These are phyloP conservation scores for Echeneis naucrates DNA, from an alignment of 2,797 vertebrate genomes.

Conservation along the genomic window DNA sequence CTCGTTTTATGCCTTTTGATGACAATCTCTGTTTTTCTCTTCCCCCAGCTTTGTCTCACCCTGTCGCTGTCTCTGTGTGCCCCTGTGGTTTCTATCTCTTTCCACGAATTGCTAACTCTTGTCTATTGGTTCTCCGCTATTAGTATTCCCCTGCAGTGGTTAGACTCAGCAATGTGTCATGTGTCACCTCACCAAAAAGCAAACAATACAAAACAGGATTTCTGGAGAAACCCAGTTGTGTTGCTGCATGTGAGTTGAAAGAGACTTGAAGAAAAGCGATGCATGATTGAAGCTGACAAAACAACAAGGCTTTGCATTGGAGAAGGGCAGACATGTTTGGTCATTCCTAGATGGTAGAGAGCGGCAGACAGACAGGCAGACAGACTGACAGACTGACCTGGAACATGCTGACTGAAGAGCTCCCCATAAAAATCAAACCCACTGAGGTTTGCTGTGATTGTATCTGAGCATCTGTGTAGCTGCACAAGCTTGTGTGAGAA, in stretches of 20 bases:
- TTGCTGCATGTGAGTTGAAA: slow-evolving; percentile 28
- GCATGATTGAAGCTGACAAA: slow-evolving; percentile 35
- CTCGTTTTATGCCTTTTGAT: slow-evolving; percentile 68
- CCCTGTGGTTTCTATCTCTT: slow-evolving; percentile 28
- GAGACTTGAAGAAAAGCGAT: slow-evolving; percentile 22
- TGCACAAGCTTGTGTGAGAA: neutral
- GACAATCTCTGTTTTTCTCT: slow-evolving; percentile 62
- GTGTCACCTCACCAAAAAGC: slow-evolving; percentile 69
- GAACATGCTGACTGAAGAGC: slow-evolving; percentile 31
- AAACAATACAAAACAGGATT: slow-evolving; percentile 66
- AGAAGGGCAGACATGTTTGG: slow-evolving; percentile 46
- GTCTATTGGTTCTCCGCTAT: slow-evolving; percentile 47
- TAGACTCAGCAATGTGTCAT: slow-evolving; percentile 59
- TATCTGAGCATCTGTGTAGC: slow-evolving; percentile 9
- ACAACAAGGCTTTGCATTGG: slow-evolving; percentile 28
- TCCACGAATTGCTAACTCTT: slow-evolving; percentile 49
- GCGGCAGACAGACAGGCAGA: slow-evolving; percentile 26
- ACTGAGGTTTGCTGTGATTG: slow-evolving; percentile 31
- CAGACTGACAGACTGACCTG: slow-evolving; percentile 35
- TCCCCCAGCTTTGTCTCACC: slow-evolving; percentile 48
- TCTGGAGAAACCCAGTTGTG: slow-evolving; percentile 42
- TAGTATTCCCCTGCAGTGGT: slow-evolving; percentile 71
- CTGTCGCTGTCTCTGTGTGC: slow-evolving; percentile 35
- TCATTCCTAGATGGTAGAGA: slow-evolving; percentile 38
- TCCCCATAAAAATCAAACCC: slow-evolving; percentile 13